These are phyloP conservation scores for Diploptera punctata DNA, from an alignment of 2,888 invertebrate species.

Conservation along the genomic window DNA sequence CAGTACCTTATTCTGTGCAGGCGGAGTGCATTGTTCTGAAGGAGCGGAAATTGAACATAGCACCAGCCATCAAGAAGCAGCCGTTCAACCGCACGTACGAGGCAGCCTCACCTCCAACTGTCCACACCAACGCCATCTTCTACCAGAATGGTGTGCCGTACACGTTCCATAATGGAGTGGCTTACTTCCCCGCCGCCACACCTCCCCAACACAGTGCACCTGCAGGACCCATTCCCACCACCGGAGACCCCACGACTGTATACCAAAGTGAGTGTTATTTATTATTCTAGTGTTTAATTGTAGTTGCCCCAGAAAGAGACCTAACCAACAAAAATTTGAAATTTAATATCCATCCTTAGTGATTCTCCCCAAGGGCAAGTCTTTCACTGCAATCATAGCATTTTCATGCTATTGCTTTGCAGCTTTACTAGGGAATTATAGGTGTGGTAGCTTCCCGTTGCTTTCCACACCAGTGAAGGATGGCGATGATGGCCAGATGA, in stretches of 20 bases:
- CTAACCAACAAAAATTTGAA: no score
- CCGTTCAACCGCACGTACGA: slow-evolving; percentile 62
- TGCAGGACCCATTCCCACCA: slow-evolving; percentile 18
- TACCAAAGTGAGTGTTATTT: slow-evolving; percentile 29
- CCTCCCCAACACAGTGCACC: slow-evolving; percentile 4
- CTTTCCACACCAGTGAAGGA: no score
- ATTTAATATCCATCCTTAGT: no score
- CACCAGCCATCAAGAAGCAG: slow-evolving; percentile 86
- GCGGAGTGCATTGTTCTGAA: slow-evolving; percentile 78
- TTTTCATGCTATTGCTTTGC: no score
- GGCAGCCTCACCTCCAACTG: slow-evolving; percentile 59
- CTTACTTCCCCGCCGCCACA: slow-evolving; percentile 49
- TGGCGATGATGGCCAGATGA: no score
- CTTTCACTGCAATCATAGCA: no score
- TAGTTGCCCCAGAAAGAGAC: no score
- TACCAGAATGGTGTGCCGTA: slow-evolving; percentile 59
- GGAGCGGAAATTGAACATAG: slow-evolving; percentile 84
- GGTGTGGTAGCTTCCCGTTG: no score
- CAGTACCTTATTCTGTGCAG: slow-evolving; percentile 54
- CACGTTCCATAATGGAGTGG: slow-evolving; percentile 57
- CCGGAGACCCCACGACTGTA: slow-evolving; percentile 29
- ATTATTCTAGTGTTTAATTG: no score
- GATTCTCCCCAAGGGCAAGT: no score
- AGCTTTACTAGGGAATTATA: no score
- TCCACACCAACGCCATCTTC: slow-evolving; percentile 59